Evolutionary conservation across 1,140 invertebrate genomes (phyloP), one percentile per base, ranked within the genome.

Genomic region (Littorina saxatilis): DNA sequence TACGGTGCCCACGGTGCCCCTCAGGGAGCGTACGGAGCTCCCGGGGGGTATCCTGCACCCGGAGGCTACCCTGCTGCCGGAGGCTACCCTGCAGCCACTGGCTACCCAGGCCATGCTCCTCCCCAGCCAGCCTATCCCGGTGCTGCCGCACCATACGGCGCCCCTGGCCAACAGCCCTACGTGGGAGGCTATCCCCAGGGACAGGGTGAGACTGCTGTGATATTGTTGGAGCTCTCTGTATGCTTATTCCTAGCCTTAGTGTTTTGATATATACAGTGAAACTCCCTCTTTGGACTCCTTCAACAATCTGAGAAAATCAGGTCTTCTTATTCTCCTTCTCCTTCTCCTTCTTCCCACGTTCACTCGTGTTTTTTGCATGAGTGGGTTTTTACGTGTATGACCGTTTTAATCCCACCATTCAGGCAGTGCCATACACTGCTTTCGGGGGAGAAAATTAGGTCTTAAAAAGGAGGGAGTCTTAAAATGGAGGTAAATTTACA

Each of bases 81-180:
- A 61, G 15, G 52, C 20, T 66, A 39, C 27, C 29, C 61, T 61
- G 58, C 20, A 29, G 58, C 7, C 20, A 9, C 58, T n/a, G 58
- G 58, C 58, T 13, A 13, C 9, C 9, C 20, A 7, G 58, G 20
- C 20, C 40, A 72, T 0, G 76, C 82, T 7, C 72, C 70, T 2
- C 23, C 23, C 1, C 35, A 15, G 15, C 68, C 32, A 29, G 61
- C 35, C 47, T 82, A 84, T 35, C 80, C 81, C 43, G 58, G 81
- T 9, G 66, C 82, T 55, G 79, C 82, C 37, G 76, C 83, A 39
- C 58, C 52, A 3, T 84, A 86, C 78, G 79, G 61, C 23, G 79
- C 79, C n/a, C 74, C 72, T 37, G 82, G 63, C 23, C 61, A 81
- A 61, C 79, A 73, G 40, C 66, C 50, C 39, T 32, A 40, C 40